phyloP scores from a whole-genome alignment of 2,113 vertebrate species.

The Cheilinus undulatus region DNA sequence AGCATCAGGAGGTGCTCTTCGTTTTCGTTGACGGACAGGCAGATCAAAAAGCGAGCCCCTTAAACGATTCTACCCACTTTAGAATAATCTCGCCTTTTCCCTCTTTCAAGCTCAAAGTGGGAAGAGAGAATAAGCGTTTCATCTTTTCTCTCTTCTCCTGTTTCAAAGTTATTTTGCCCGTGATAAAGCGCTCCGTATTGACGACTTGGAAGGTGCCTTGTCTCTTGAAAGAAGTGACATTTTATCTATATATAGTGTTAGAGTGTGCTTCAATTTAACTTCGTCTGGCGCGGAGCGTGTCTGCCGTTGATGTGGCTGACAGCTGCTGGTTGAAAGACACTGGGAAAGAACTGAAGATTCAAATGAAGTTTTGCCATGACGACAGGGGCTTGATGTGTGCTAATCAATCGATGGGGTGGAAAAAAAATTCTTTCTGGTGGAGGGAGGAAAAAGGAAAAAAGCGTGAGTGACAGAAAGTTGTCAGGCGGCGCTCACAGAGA shows the following conservation, averaged over 20 bases:
- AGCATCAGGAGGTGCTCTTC: constrained; percentile 71
- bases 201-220: constrained; percentile 78
- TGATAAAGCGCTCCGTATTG: constrained; percentile 80
- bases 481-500: constrained; percentile 70
- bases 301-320: constrained; percentile 80
- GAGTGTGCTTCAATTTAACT: constrained; percentile 81
- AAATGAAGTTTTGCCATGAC: constrained; percentile 77
- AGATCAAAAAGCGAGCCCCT: constrained; percentile 77
- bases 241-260: constrained; percentile 84
- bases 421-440: constrained; percentile 59
- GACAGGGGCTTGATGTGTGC: constrained; percentile 77
- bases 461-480: constrained; percentile 78
- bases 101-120: constrained; percentile 77
- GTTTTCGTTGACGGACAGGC: constrained; percentile 74
- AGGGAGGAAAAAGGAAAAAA: constrained; percentile 28
- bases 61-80: constrained; percentile 76
- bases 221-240: constrained; percentile 79
- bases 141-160: constrained; percentile 65
- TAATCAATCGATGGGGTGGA: constrained; percentile 80
- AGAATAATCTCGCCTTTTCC: constrained; percentile 65
- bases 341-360: constrained; percentile 73
- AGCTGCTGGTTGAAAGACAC: constrained; percentile 83
- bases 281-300: constrained; percentile 67
- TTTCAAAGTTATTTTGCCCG: constrained; percentile 77
- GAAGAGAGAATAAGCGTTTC: constrained; percentile 69